phyloP scores from a whole-genome alignment of 2,113 vertebrate genomes.

The Salvelinus alpinus region DNA sequence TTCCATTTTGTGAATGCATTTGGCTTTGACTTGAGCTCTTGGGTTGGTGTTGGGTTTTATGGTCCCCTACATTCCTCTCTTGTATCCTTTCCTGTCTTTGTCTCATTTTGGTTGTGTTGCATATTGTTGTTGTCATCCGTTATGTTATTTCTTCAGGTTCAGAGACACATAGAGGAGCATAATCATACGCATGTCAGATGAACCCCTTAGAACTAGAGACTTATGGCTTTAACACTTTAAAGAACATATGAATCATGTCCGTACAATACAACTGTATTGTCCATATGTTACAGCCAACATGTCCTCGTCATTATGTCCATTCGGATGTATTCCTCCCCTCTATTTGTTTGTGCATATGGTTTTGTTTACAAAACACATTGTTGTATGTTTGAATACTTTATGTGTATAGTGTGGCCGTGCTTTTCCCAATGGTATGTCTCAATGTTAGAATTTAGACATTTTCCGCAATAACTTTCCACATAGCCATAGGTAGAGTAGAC shows the following conservation, averaged over 20 bases:
- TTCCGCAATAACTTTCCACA: not conserved
- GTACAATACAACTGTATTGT: not conserved
- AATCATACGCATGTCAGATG: conserved; percentile 28
- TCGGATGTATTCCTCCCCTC: not conserved
- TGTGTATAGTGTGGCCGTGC: too few relatives aligned
- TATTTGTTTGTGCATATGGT: not conserved
- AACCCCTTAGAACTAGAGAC: not conserved
- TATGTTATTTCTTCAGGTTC: conserved; percentile 35
- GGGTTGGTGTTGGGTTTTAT: conserved; percentile 84
- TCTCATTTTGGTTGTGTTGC: conserved; percentile 55
- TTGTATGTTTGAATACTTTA: conserved; percentile 3
- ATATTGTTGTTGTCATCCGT: conserved; percentile 46
- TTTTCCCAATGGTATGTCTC: not conserved
- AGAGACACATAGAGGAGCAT: conserved; percentile 23
- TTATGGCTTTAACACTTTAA: not conserved
- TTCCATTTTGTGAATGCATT: conserved; percentile 92
- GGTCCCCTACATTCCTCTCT: conserved; percentile 55
- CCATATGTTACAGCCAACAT: too few relatives aligned
- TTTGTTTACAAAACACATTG: not conserved
- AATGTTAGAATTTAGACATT: conserved; percentile 3
- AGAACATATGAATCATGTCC: conserved; percentile 8
- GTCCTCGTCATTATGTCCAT: not conserved
- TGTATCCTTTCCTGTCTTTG: conserved; percentile 57
- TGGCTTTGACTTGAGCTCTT: conserved; percentile 99
- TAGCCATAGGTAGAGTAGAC: not conserved